Evolutionary conservation across 2,888 invertebrate genomes (phyloP).

Genomic region (Cryptocephalus moraei): DNA sequence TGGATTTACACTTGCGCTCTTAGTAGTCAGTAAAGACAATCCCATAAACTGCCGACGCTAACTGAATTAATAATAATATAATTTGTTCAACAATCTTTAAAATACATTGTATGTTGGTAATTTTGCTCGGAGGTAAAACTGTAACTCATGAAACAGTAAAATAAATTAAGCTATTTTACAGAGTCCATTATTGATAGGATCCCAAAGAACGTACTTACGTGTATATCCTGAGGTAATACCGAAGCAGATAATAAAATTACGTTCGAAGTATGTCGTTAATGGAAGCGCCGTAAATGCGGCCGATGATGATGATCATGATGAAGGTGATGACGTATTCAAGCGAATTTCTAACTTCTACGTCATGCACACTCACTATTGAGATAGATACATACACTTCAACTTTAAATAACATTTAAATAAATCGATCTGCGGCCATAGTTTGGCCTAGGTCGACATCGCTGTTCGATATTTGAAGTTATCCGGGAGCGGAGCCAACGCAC

Average conservation of each 20-base stretch:
- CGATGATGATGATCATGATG: constrained; percentile 1
- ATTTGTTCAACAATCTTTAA: too few relatives aligned
- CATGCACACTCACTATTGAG: constrained; percentile 3
- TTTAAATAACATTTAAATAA: constrained; percentile 26
- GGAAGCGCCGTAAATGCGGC: background rate
- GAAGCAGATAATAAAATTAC: background rate
- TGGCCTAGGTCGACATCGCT: constrained; percentile 21
- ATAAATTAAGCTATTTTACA: too few relatives aligned
- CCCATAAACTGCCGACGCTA: too few relatives aligned
- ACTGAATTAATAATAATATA: too few relatives aligned
- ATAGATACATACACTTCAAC: constrained; percentile 15
- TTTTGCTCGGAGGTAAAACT: too few relatives aligned
- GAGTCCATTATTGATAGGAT: too few relatives aligned
- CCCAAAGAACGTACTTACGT: too few relatives aligned
- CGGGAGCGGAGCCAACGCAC: constrained; percentile 4
- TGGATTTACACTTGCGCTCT: too few relatives aligned
- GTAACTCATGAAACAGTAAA: too few relatives aligned
- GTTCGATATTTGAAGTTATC: constrained; percentile 9
- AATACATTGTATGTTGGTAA: too few relatives aligned
- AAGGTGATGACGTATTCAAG: constrained; percentile 9
- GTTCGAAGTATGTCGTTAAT: background rate
- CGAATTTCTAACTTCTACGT: constrained; percentile 23
- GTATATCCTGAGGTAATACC: background rate
- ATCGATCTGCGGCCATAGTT: constrained; percentile 23
- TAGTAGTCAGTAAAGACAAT: too few relatives aligned